phyloP scores from a whole-genome alignment of 2,113 vertebrate genomes.

The Dicaeum eximium region DNA sequence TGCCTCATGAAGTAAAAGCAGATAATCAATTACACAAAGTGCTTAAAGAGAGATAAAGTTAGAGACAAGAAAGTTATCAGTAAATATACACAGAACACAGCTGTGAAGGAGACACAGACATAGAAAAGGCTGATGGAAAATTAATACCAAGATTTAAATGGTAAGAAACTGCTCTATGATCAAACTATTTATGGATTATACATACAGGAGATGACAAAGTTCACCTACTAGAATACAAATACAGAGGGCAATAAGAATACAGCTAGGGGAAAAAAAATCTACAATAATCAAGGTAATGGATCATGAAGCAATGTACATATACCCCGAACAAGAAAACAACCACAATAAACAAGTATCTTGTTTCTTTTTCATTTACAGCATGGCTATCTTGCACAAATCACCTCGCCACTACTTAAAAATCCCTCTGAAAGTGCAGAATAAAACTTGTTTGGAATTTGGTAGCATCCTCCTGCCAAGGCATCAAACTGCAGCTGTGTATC shows the following conservation, averaged over 20 bases:
- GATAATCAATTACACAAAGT: neutral
- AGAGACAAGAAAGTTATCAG: neutral
- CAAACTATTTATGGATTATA: neutral
- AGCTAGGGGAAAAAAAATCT: neutral
- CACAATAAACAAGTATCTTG: neutral
- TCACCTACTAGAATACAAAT: neutral
- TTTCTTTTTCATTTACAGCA: neutral
- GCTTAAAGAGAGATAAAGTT: neutral
- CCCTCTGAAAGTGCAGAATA: neutral
- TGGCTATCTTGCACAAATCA: neutral
- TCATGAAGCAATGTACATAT: neutral
- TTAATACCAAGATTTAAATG: neutral
- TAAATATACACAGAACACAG: neutral
- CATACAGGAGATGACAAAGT: neutral
- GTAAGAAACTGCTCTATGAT: neutral
- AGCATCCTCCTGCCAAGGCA: neutral
- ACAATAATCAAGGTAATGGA: neutral
- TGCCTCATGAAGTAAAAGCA: neutral
- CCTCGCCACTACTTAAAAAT: neutral
- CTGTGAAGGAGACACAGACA: neutral
- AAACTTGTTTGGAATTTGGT: neutral
- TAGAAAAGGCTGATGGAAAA: neutral
- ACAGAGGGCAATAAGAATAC: neutral
- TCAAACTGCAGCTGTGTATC: neutral
- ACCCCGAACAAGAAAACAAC: neutral